Conservation (phyloP, 2,797 vertebrate genomes). For the Danio tinwini region DNA sequence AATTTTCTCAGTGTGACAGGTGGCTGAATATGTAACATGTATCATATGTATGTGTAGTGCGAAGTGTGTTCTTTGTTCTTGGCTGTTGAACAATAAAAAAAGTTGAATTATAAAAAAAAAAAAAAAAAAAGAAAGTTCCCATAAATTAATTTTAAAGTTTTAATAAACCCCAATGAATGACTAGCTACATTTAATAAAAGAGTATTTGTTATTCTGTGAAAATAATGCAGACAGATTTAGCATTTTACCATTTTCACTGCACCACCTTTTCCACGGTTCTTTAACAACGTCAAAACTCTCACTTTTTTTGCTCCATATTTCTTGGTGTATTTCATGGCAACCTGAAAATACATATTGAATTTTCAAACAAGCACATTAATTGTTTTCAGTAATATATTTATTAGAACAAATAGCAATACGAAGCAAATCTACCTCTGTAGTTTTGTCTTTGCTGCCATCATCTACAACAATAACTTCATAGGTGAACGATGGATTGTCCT, state of each 20-base stretch:
- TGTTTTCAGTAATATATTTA: background rate
- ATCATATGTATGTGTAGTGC: no score
- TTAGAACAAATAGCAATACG: background rate
- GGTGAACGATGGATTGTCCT: slow-evolving; percentile 82
- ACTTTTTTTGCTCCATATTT: slow-evolving; percentile 90
- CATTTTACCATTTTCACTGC: slow-evolving; percentile 91
- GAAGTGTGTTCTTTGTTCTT: no score
- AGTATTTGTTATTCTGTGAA: no score
- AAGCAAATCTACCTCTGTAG: slow-evolving; percentile 82
- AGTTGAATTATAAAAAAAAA: no score
- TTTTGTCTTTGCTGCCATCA: slow-evolving; percentile 95
- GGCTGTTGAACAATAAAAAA: no score
- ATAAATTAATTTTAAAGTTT: no score
- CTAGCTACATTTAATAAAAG: no score
- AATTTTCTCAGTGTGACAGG: no score
- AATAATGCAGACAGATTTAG: background rate
- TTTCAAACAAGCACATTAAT: background rate
- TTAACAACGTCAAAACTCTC: slow-evolving; percentile 87
- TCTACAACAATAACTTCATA: slow-evolving; percentile 96
- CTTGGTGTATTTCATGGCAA: slow-evolving; percentile 86
- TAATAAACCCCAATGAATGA: no score
- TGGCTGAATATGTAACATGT: no score
- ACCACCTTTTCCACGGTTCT: slow-evolving; percentile 94
- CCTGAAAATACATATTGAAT: slow-evolving; percentile 71
- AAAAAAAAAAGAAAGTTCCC: no score